Conservation (phyloP, 2,888 invertebrate species). For the Rhaphigaster nebulosa region DNA sequence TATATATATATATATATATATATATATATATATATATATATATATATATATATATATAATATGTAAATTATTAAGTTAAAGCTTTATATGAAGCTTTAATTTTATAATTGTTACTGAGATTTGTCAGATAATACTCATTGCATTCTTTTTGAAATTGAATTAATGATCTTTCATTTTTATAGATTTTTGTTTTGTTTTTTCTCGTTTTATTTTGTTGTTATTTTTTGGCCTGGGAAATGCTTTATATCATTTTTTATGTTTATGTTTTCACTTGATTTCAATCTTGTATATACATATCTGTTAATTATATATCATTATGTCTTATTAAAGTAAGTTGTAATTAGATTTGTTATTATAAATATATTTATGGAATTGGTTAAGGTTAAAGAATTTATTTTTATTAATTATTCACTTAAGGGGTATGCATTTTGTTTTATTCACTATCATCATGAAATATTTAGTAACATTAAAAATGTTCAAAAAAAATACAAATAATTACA, state of each 20-base stretch:
- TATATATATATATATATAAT: neutral
- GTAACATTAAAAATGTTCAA: neutral
- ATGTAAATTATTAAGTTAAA: neutral
- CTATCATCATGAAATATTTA: neutral
- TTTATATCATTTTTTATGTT: neutral
- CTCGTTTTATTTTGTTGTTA: too few species aligned
- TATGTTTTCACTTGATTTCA: neutral
- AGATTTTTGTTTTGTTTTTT: neutral
- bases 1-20: too few species aligned
- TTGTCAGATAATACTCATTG: slow-evolving; percentile 34
- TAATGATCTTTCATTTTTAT: slow-evolving; percentile 14
- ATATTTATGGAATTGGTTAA: slow-evolving; percentile 27
- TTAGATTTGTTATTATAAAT: slow-evolving; percentile 42
- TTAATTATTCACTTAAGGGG: slow-evolving; percentile 21
- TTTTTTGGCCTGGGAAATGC: slow-evolving; percentile 36
- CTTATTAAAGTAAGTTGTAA: slow-evolving; percentile 14
- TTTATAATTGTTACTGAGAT: neutral
- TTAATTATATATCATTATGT: slow-evolving; percentile 5
- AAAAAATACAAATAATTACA: too few species aligned
- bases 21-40: too few species aligned
- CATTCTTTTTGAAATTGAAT: slow-evolving; percentile 39
- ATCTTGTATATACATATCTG: neutral
- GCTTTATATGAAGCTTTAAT: neutral
- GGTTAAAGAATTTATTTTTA: slow-evolving; percentile 22
- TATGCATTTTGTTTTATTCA: neutral